Conservation (phyloP, 2,797 vertebrate species). For the Poeciliopsis paucimaculata region DNA sequence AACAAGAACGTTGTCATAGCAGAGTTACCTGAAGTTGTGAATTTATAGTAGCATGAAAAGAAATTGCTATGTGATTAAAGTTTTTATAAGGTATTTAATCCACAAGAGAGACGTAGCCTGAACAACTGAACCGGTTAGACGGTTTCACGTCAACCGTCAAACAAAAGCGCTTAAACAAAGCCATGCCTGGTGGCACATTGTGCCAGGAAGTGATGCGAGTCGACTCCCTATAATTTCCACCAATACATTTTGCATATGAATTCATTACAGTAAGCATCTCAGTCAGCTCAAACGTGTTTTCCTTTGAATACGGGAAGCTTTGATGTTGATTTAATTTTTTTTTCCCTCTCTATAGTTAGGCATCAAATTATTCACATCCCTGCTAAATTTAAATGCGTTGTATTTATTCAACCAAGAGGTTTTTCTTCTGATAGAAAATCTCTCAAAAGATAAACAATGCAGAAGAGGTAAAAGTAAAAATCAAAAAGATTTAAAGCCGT, state of each 20-base stretch:
- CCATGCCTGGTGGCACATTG: background rate
- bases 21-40: background rate
- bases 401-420: background rate
- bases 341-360: background rate
- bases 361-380: background rate
- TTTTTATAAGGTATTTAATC: background rate
- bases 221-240: background rate
- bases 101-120: background rate
- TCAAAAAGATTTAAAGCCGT: too few relatives aligned
- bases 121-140: too few relatives aligned
- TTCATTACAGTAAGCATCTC: background rate
- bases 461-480: background rate
- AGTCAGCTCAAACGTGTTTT: background rate
- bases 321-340: background rate
- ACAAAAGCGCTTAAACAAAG: background rate
- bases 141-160: background rate
- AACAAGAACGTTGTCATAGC: background rate
- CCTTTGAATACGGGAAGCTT: background rate
- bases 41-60: background rate
- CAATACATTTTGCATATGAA: background rate
- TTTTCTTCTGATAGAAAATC: background rate
- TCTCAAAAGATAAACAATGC: background rate
- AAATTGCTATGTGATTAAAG: background rate
- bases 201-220: background rate
- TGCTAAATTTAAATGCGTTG: background rate